These are phyloP conservation scores for Eptesicus fuscus DNA, from an alignment of 2,113 vertebrate genomes.

Conservation along the genomic window DNA sequence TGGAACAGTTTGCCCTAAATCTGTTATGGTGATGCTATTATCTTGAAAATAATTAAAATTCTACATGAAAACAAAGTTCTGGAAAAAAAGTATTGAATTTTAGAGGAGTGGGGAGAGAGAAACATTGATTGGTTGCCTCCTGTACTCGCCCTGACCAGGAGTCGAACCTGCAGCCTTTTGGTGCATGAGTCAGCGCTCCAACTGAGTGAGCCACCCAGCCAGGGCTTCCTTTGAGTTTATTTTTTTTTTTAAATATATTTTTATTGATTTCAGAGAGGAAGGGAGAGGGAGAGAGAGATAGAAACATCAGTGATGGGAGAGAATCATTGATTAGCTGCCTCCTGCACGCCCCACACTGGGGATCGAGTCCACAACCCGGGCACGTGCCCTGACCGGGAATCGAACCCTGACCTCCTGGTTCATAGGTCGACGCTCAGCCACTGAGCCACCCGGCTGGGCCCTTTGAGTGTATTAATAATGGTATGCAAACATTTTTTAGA, in stretches of 20 bases:
- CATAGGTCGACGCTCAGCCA: no score
- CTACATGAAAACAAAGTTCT: not conserved
- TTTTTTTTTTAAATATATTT: not conserved
- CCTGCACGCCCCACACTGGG: no score
- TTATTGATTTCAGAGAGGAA: no score
- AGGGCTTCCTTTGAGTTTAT: not conserved
- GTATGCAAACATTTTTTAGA: not conserved
- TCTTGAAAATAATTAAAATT: slow-evolving; percentile 18
- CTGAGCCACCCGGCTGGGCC: no score
- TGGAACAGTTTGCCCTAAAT: slow-evolving; percentile 24
- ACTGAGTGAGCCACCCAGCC: not conserved
- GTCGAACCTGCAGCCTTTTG: not conserved
- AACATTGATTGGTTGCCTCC: not conserved
- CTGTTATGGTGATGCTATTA: not conserved
- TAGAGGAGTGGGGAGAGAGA: not conserved
- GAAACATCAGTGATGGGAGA: no score
- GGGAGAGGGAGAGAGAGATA: no score
- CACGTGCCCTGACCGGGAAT: no score
- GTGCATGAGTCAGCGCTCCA: not conserved
- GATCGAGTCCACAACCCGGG: no score
- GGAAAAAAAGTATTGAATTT: not conserved
- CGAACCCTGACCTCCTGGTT: no score
- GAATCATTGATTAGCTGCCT: no score
- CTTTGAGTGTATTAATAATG: not conserved
- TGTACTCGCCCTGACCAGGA: not conserved